Evolutionary conservation across 1,140 invertebrate species (phyloP).

Genomic region (Popillia japonica): DNA sequence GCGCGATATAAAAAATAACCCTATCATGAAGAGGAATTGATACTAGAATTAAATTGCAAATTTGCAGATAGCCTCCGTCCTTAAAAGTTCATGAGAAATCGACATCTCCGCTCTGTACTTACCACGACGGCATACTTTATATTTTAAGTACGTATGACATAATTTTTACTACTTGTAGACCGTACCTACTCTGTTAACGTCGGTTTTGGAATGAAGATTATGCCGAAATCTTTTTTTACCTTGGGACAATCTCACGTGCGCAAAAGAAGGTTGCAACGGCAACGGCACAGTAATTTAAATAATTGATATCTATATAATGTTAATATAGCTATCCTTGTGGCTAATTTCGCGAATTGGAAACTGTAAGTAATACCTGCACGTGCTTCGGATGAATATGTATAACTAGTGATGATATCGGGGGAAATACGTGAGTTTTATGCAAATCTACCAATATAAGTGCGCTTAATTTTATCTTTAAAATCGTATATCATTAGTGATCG

Average conservation of each 20-base stretch:
- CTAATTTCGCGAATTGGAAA: conserved; percentile 2
- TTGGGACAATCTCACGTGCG: background rate
- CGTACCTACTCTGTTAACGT: background rate
- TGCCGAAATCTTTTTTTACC: background rate
- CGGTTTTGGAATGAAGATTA: background rate
- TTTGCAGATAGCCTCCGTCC: background rate
- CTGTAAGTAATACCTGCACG: background rate
- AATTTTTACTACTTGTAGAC: conserved; percentile 3
- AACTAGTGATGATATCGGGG: background rate
- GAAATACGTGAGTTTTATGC: background rate
- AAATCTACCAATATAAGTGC: background rate
- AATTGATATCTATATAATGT: conserved; percentile 16
- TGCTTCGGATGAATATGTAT: background rate
- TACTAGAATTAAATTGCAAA: conserved; percentile 1
- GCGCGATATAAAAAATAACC: background rate
- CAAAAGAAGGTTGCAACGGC: background rate
- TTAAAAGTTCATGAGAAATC: background rate
- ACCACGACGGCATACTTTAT: background rate
- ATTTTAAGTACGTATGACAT: conserved; percentile 15
- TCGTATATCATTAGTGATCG: conserved; percentile 1
- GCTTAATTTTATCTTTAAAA: background rate
- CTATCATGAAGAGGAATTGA: background rate
- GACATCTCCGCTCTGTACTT: background rate
- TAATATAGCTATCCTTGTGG: background rate
- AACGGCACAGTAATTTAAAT: background rate